phyloP scores from a whole-genome alignment of 2,113 vertebrate species.

The Leptocoma aspasia region DNA sequence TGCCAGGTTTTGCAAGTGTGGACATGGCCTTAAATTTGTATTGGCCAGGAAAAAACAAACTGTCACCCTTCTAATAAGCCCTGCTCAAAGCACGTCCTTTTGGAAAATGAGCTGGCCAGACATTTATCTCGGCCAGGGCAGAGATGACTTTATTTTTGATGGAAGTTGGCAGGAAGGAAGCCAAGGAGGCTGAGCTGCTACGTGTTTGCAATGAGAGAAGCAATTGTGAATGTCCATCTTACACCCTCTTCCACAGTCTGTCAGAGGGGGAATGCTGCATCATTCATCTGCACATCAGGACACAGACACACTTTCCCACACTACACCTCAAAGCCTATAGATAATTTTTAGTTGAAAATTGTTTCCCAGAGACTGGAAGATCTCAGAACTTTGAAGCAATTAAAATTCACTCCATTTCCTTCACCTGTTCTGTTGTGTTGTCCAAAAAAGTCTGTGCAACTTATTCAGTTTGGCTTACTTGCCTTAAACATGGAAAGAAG shows the following conservation, averaged over 20 bases:
- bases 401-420: constrained; percentile 8
- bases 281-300: not conserved
- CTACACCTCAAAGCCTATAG: not conserved
- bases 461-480: constrained; percentile 1
- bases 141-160: constrained; percentile 49
- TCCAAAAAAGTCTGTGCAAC: not conserved
- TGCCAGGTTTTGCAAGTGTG: not conserved
- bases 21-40: not conserved
- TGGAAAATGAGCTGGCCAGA: not conserved
- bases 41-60: constrained; percentile 4
- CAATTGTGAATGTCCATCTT: not conserved
- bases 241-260: not conserved
- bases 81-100: constrained; percentile 1
- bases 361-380: constrained; percentile 1
- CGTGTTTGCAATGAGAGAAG: not conserved
- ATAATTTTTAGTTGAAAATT: not conserved
- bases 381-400: constrained; percentile 7
- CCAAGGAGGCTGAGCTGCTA: constrained; percentile 24
- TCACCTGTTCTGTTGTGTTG: constrained; percentile 15
- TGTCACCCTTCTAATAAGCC: constrained; percentile 25
- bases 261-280: not conserved
- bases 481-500: not conserved
- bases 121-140: not conserved
- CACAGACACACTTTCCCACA: not conserved
- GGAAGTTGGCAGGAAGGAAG: constrained; percentile 26